Evolutionary conservation across 2,888 invertebrate species (phyloP), one percentile per base, ranked within the genome.

Genomic region (Dichetophora obliterata): DNA sequence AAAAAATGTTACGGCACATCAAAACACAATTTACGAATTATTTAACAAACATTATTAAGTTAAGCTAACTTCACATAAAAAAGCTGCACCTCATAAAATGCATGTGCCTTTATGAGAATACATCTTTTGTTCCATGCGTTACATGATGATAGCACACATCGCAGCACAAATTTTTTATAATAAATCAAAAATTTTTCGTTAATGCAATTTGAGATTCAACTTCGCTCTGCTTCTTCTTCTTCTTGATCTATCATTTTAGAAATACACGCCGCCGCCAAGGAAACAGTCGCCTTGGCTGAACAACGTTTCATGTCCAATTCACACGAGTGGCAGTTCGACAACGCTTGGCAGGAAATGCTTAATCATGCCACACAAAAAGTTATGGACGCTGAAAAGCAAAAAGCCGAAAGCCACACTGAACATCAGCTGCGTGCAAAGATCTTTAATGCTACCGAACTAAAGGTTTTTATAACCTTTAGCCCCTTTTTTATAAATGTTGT

Each of bases 331-430:
- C 95, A 96, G 88, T 97, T 98, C 89, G 97, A 98, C 90, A 95
- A 95, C 90, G 97, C 97, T 83, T 98, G 98, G 98, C 98, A 98
- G 90, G 98, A 98, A 90, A 96, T 97, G 93, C 92, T 98, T 79
- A 98, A 98, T 90, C 96, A 97, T 91, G 97, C 97, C 80, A 97
- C 97, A 78, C 94, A 96, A 86, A 96, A 97, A 92, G 96, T 98
- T 34, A 96, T 95, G 94, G 97, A 97, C 85, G 97, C 98, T 0
- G 98, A 97, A 88, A 94, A 93, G 85, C 93, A 96, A 84, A 97
- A 97, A 87, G 94, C 96, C 6, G 95, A 95, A 83, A 95, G 95
- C 85, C 96, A 96, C 77, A 91, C 95, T 9, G 96, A 97, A 85
- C 98, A 98, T 88, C 95, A 95, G 86, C 92, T 92, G 83, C 93